A percentile compares a stretch with the other conserved stretches of the same genome.
phyloP scores from a whole-genome alignment of 2,113 vertebrate species.

The Malurus alboscapulatus region DNA sequence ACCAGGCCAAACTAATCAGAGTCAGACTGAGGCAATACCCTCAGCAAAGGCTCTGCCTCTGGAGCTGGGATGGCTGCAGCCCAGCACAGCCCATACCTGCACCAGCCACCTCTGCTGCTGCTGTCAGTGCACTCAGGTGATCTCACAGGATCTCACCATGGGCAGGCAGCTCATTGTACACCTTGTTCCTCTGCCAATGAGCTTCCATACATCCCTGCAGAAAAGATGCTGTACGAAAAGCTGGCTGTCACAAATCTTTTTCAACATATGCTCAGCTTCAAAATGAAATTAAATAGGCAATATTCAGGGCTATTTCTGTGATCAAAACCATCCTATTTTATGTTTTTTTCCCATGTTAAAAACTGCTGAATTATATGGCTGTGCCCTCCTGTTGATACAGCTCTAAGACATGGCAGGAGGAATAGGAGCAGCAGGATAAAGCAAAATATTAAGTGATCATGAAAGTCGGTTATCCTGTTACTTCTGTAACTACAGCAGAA shows the following conservation, averaged over 20 bases:
- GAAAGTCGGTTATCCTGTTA: background rate
- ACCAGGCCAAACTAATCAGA: background rate
- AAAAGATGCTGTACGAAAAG: background rate
- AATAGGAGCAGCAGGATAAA: background rate
- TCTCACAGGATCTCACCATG: fast-evolving
- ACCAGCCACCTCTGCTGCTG: background rate
- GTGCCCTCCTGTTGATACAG: background rate
- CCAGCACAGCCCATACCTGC: fast-evolving
- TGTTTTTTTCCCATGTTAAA: fast-evolving
- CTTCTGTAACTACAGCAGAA: background rate
- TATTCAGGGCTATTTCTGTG: background rate
- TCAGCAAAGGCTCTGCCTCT: background rate
- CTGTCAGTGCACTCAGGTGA: background rate
- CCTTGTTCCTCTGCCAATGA: background rate
- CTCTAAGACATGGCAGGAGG: background rate
- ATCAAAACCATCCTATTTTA: background rate
- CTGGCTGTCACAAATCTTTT: background rate
- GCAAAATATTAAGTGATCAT: background rate
- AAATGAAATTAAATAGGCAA: background rate
- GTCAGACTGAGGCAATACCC: background rate
- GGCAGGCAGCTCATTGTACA: background rate
- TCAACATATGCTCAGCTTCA: background rate
- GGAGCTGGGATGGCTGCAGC: fast-evolving
- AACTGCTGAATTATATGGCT: background rate
- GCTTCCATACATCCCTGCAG: background rate